Conservation (phyloP, 2,113 vertebrate genomes). For the Manacus vitellinus region DNA sequence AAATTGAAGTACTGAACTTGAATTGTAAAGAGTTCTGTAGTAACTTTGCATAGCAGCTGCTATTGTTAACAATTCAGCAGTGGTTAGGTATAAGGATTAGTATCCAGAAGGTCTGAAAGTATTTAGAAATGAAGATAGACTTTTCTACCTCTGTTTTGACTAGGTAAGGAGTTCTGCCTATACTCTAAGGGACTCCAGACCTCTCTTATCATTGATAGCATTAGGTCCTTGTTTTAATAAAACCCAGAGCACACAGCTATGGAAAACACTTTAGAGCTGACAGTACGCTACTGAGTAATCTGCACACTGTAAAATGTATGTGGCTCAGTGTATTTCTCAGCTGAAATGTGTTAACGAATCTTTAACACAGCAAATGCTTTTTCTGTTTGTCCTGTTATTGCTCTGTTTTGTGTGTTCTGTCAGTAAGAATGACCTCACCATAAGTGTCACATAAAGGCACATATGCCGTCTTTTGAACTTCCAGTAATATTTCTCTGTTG, state of each 20-base stretch:
- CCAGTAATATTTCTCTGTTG: background rate
- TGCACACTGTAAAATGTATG: background rate
- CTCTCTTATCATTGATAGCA: background rate
- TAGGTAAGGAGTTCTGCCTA: background rate
- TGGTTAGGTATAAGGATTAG: background rate
- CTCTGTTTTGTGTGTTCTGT: background rate
- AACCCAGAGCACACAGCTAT: background rate
- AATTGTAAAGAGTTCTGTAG: background rate
- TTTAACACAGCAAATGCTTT: background rate
- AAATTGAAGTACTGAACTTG: background rate
- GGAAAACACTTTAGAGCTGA: background rate
- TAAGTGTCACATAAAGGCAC: background rate
- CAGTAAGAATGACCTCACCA: background rate
- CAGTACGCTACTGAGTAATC: background rate
- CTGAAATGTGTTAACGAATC: background rate
- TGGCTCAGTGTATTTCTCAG: background rate
- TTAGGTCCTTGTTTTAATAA: background rate
- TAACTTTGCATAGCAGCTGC: background rate
- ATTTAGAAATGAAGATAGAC: background rate
- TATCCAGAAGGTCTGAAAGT: background rate
- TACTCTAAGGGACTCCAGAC: background rate
- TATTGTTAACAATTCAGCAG: background rate
- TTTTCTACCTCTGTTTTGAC: background rate
- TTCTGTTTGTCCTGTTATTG: background rate
- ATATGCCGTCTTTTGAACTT: background rate